Base-by-base conservation (phyloP, 2,797 vertebrate genomes). In the Cossypha niveicapilla region DNA sequence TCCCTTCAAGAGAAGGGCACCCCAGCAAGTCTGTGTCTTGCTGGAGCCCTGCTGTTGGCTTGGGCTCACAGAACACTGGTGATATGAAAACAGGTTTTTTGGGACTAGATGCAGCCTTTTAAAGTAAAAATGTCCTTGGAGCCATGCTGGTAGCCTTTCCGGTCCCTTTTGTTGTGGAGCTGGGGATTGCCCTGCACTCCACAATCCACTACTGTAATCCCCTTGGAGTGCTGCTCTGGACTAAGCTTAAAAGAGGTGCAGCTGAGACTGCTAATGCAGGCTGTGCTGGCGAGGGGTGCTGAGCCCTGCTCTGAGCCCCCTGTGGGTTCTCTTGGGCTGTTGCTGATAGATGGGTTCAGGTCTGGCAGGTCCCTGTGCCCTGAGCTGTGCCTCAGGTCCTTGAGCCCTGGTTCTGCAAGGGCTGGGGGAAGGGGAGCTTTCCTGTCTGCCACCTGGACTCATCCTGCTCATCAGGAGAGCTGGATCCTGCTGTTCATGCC, bases 141-240 rank as follows among this genome's bases (percentile, higher is more conserved):
- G 58, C 62, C 28, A 45, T 0, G 23, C 85, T 93, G 91, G 79
- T 88, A 93, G 76, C 54, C 65, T 82, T 96, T 96, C 81, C 18
- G 11, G 86, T 42, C 37, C 45, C 84, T 94, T 95, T 96, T 94
- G 84, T 96, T 88, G 41, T 28, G 51, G 60, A 85, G 61, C 53
- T 71, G 83, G 48, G 86, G 90, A 78, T 86, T 92, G 92, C 78
- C 89, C 91, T 87, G 89, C 50, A 18, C 81, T 95, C 91, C n/a
- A 91, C 96, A 96, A 89, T 94, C 78, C 84, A 32, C 63, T 62
- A 80, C 93, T 93, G 88, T 91, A 88, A 93, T 89, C 71, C 34
- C 80, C 73, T 88, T 91, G 88, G 90, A 92, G 80, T 45, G 50
- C 81, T 63, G 56, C 56, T 90, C 76, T 84, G 91, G 70, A 60